Conservation (phyloP, 2,888 invertebrate genomes). For the Eupelmus urozonus region DNA sequence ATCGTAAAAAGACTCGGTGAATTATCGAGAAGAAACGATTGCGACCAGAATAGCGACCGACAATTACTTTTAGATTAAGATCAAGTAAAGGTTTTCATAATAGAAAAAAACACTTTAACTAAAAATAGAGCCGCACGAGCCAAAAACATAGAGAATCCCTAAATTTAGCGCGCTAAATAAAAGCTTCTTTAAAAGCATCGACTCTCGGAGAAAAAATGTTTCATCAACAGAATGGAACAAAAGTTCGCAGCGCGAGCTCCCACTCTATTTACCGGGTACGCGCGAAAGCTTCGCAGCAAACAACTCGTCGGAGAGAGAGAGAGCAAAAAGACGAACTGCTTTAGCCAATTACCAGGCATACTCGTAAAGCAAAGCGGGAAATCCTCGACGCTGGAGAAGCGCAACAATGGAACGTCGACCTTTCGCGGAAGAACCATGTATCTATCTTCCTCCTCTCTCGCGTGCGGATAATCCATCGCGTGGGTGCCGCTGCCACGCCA, state of each 20-base stretch:
- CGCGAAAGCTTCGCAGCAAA: too few species aligned
- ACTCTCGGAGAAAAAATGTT: neutral
- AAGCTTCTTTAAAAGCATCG: neutral
- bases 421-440: neutral
- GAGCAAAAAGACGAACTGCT: neutral
- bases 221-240: too few species aligned
- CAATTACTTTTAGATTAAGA: too few species aligned
- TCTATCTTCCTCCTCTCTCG: conserved; percentile 14
- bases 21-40: too few species aligned
- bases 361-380: conserved; percentile 1
- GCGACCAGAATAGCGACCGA: too few species aligned
- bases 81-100: too few species aligned
- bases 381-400: neutral
- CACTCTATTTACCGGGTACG: conserved; percentile 4
- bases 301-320: too few species aligned
- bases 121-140: too few species aligned
- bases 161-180: neutral
- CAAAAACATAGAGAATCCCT: too few species aligned
- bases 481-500: neutral
- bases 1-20: too few species aligned
- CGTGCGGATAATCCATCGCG: conserved; percentile 29
- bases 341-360: conserved; percentile 12
- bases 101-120: too few species aligned
- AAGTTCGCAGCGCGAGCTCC: neutral
- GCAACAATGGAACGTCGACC: conserved; percentile 10